These are phyloP conservation scores for Dendropsophus ebraccatus DNA, from an alignment of 2,113 vertebrate genomes.

Conservation along the genomic window DNA sequence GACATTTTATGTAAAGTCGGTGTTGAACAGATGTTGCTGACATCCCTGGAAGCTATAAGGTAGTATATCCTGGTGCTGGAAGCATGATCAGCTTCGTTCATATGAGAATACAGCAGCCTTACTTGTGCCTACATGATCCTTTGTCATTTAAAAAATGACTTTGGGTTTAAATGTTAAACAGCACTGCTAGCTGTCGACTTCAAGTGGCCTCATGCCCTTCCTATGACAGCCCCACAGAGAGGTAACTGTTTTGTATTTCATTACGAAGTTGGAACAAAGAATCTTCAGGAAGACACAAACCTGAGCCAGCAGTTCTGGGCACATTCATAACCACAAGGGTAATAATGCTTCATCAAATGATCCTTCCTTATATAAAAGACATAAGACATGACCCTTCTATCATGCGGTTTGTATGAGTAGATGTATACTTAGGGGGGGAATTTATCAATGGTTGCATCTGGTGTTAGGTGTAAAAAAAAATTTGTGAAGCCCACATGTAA, in stretches of 20 bases:
- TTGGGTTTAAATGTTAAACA: neutral
- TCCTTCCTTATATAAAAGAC: neutral
- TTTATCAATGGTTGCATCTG: too few species aligned
- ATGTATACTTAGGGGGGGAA: too few species aligned
- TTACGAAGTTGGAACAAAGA: constrained; percentile 7
- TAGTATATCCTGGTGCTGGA: too few species aligned
- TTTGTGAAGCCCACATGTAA: too few species aligned
- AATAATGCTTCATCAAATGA: neutral
- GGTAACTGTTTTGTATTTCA: neutral
- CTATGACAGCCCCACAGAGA: constrained; percentile 31
- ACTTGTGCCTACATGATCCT: neutral
- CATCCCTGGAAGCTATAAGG: too few species aligned
- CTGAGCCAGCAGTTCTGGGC: constrained; percentile 28
- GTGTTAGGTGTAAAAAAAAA: too few species aligned
- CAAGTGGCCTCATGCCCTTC: constrained; percentile 24
- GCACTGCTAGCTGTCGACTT: neutral
- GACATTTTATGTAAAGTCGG: too few species aligned
- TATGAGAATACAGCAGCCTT: too few species aligned
- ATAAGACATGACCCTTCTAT: too few species aligned
- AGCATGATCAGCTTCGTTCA: too few species aligned
- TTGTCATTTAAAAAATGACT: neutral
- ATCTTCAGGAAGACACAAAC: constrained; percentile 1
- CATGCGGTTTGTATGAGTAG: too few species aligned
- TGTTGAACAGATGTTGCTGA: too few species aligned
- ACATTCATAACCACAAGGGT: neutral